phyloP scores from a whole-genome alignment of 1,140 invertebrate species.

The Zaprionus taronus region DNA sequence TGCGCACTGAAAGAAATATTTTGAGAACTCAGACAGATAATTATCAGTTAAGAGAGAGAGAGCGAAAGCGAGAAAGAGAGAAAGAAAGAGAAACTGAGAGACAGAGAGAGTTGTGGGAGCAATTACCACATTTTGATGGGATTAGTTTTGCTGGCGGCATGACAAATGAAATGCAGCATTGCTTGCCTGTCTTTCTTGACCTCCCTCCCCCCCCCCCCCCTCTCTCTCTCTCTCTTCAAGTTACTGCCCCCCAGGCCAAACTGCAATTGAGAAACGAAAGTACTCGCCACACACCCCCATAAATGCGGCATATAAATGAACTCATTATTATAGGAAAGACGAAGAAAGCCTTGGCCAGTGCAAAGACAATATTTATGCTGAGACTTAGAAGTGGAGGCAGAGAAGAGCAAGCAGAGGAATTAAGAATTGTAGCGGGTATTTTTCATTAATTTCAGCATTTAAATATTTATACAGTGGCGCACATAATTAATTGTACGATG shows the following conservation, averaged over 20 bases:
- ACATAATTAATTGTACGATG: constrained; percentile 73
- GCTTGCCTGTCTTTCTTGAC: not conserved
- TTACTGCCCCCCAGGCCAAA: constrained; percentile 8
- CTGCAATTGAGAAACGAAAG: constrained; percentile 26
- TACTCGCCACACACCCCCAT: constrained; percentile 7
- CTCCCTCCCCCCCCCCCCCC: not conserved
- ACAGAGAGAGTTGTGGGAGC: not conserved
- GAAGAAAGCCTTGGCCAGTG: constrained; percentile 15
- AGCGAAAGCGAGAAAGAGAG: not conserved
- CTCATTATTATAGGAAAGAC: constrained; percentile 62
- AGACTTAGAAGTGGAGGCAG: constrained; percentile 21
- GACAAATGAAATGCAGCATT: constrained; percentile 17
- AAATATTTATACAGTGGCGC: constrained; percentile 77
- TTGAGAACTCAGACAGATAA: not conserved
- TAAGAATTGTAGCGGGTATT: constrained; percentile 62
- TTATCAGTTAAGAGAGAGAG: not conserved
- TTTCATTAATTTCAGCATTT: constrained; percentile 81
- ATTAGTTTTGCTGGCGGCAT: constrained; percentile 20
- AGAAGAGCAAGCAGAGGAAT: not conserved
- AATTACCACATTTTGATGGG: not conserved
- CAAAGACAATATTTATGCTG: constrained; percentile 69
- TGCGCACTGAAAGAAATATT: not conserved
- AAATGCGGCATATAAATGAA: constrained; percentile 78
- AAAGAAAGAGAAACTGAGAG: not conserved
- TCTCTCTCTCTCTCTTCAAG: constrained; percentile 8